Conservation (phyloP, 1,140 invertebrate genomes). For the Papilio aristodemus region DNA sequence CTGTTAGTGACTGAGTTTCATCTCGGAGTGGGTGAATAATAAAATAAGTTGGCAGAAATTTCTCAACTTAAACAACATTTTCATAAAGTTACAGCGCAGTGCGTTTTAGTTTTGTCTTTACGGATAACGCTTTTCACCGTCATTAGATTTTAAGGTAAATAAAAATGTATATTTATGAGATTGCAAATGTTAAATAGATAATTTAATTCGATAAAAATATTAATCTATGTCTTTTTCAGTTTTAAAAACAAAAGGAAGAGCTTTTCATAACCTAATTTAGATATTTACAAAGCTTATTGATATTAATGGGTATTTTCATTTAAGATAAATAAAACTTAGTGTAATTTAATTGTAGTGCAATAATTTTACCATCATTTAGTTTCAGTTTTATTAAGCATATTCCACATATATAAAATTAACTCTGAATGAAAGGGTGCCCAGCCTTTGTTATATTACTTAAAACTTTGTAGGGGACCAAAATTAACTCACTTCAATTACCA, state of each 20-base stretch:
- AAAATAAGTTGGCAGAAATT: conserved; percentile 9
- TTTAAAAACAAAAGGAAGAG: too few relatives aligned
- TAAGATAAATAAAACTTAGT: neutral
- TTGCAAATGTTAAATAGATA: too few relatives aligned
- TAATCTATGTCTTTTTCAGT: too few relatives aligned
- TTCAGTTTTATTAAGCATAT: conserved; percentile 15
- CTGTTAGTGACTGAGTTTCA: neutral
- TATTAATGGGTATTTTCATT: too few relatives aligned
- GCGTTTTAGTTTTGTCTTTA: neutral
- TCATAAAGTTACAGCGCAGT: neutral
- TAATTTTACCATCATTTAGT: neutral
- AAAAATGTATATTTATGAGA: too few relatives aligned
- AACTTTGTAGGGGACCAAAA: conserved; percentile 12
- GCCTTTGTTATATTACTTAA: conserved; percentile 7
- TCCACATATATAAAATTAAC: neutral
- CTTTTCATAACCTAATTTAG: too few relatives aligned
- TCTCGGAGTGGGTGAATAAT: conserved; percentile 7
- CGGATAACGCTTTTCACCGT: neutral
- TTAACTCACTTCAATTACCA: conserved; percentile 18
- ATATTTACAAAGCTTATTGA: too few relatives aligned
- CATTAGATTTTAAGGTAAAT: neutral
- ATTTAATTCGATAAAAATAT: too few relatives aligned
- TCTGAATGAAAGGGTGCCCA: neutral
- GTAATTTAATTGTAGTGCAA: neutral
- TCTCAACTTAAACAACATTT: conserved; percentile 7